Percentiles rank a stretch among this genome's conserved stretches.
phyloP scores from a whole-genome alignment of 35 echinoderm and acorn worm species.

The Heliocidaris erythrogramma region DNA sequence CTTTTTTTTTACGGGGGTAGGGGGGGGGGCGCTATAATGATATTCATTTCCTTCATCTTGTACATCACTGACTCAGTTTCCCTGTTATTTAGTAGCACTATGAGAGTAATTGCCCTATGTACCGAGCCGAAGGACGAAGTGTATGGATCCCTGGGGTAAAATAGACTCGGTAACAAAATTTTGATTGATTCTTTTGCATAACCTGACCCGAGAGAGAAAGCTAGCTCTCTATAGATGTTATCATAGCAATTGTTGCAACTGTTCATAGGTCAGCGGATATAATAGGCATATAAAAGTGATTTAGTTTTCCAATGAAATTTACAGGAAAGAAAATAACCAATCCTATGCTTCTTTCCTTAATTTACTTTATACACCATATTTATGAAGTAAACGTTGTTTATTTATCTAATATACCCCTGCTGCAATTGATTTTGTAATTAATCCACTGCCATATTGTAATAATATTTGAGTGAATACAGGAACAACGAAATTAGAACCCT shows the following conservation, averaged over 20 bases:
- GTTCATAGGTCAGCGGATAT: not conserved
- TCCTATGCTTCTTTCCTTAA: not conserved
- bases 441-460: no score
- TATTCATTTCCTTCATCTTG: no score
- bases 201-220: not conserved
- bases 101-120: not conserved
- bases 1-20: no score
- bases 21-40: no score
- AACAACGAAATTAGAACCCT: no score
- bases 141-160: not conserved
- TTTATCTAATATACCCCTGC: no score
- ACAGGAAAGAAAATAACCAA: not conserved
- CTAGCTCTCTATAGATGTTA: not conserved
- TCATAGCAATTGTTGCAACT: not conserved
- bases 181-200: slow-evolving; percentile 11
- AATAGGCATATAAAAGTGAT: not conserved
- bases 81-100: not conserved
- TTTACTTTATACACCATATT: not conserved
- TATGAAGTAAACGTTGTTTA: no score
- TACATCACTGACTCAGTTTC: no score
- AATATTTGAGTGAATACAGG: no score
- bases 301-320: not conserved
- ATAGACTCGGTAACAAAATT: slow-evolving; percentile 4
- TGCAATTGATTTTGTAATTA: no score
- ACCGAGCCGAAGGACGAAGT: not conserved